These are phyloP conservation scores for Priocnemis perturbator DNA, from an alignment of 2,888 invertebrate species.

Conservation along the genomic window DNA sequence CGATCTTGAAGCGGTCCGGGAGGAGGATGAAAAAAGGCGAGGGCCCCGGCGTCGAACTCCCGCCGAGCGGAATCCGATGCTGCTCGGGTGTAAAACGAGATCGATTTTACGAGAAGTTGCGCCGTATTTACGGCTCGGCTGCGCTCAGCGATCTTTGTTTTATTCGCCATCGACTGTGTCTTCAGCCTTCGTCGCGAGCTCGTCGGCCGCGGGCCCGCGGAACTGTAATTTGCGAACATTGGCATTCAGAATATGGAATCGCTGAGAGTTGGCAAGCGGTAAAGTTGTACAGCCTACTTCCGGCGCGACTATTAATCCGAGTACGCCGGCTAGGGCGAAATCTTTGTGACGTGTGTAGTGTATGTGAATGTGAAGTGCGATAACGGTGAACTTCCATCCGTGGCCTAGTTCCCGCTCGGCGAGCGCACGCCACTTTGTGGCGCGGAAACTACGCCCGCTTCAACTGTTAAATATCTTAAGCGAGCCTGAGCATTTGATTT, in stretches of 20 bases:
- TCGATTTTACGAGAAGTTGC: constrained; percentile 10
- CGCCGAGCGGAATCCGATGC: constrained; percentile 21
- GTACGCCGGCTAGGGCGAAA: background rate
- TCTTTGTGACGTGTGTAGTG: background rate
- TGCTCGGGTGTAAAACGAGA: background rate
- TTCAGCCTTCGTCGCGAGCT: background rate
- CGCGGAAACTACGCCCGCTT: constrained; percentile 18
- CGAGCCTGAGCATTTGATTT: constrained; percentile 24
- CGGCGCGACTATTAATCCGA: constrained; percentile 7
- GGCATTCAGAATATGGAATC: no score
- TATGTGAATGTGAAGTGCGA: background rate
- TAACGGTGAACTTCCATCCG: constrained; percentile 8
- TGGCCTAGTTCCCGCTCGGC: constrained; percentile 19
- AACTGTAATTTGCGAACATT: no score
- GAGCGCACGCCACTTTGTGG: constrained; percentile 17
- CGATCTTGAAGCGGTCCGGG: constrained; percentile 4
- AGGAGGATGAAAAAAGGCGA: constrained; percentile 8
- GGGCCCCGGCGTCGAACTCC: constrained; percentile 17
- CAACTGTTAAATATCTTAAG: constrained; percentile 26
- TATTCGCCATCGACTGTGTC: constrained; percentile 1
- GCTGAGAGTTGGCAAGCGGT: no score
- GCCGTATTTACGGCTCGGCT: constrained; percentile 6
- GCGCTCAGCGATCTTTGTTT: constrained; percentile 10
- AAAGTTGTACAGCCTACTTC: no score
- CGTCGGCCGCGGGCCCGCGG: no score